Base-by-base conservation (phyloP, 2,888 invertebrate genomes). In the Drosophila nigricruria region DNA sequence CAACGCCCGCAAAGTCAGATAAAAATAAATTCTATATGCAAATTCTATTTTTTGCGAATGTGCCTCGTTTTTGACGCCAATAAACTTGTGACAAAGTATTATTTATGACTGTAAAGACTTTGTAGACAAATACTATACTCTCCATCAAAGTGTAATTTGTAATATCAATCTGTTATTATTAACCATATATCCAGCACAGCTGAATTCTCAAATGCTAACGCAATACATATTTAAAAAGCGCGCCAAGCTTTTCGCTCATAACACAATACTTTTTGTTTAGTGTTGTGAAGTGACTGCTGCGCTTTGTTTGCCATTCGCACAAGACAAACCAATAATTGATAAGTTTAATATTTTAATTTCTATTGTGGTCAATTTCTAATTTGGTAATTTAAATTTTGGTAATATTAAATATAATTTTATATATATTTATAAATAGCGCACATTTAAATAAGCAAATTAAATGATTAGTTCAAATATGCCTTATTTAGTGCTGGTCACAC, bases 1-100 rank as follows among this genome's bases (percentile, higher is more conserved):
- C 78, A 65, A 80, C 69, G 64, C 75, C 78, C 69, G 64, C 75
- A 68, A 80, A 49, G 32, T 42, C 52, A 56, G 79, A 77, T 82
- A 84, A 61, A 83, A 83, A 83, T 83, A 83, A 66, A 69, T 70
- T 79, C 53, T 73, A 77, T 77, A 67, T 77, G 50, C 66, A n/a
- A n/a, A 64, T 63, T 47, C 8, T 53, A 52, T 52, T 53, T 69
- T 69, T 49, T n/a, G 25, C 57, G 49, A 50, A 63, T 77, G 59
- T 70, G 60, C 53, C 45, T 30, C 20, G 23, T 47, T 67, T 18
- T 60, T 61, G 63, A 72, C 59, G 64, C 20, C 49, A 56, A 72
- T 58, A 70, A 70, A 58, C 68, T 73, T 77, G 61, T 57, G 71
- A 56, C 58, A 67, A 71, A 66, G 52, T 59, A 50, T 65, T 70